Base-by-base conservation (phyloP, 2,797 vertebrate species). In the Acrossocheilus wenchowensis region DNA sequence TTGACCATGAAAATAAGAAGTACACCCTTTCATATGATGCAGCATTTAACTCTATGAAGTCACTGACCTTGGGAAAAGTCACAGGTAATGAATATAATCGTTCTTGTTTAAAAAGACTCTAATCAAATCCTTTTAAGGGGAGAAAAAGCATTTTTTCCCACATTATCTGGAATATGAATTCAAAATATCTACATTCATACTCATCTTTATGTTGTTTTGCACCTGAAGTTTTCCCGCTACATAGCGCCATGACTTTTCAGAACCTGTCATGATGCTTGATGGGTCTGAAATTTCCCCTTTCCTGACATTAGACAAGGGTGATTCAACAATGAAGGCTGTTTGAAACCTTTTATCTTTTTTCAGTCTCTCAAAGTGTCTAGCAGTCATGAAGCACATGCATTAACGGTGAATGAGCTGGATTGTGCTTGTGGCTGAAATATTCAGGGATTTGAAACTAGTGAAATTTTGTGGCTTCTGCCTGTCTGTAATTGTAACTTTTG, bases 41-140 rank as follows among this genome's bases (percentile, higher is more conserved):
- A 0, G 95, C 96, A 78, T 95, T 97, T 91, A 96, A 93, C 88
- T 94, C 95, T 23, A 90, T 95, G 89, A 96, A 94, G 90, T 96
- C 97, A 14, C 94, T 97, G 62, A 96, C 93, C 82, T 91, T 97
- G 91, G 97, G 97, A 88, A 97, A 96, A 92, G 91, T 97, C 89
- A 91, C 94, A 93, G 97, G 97, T 97, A 94, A 92, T 62, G 11
- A 30, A 57, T n/a, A 26, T 9, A 52, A 50, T 10, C 81, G 5
- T 50, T 64, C 6, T 4, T 73, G 17, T 64, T 50, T 73, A 1
- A 73, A 77, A 78, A 69, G 5, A 21, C 19, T 39, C 80, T 4
- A 26, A 57, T 57, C 26, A 3, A 57, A 57, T 57, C 5, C 34
- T 72, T 43, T 43, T 72, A 3, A n/a, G 23, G 1, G 11, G 34